phyloP scores from a whole-genome alignment of 2,888 invertebrate genomes.

The Acanthacorydalis orientalis region DNA sequence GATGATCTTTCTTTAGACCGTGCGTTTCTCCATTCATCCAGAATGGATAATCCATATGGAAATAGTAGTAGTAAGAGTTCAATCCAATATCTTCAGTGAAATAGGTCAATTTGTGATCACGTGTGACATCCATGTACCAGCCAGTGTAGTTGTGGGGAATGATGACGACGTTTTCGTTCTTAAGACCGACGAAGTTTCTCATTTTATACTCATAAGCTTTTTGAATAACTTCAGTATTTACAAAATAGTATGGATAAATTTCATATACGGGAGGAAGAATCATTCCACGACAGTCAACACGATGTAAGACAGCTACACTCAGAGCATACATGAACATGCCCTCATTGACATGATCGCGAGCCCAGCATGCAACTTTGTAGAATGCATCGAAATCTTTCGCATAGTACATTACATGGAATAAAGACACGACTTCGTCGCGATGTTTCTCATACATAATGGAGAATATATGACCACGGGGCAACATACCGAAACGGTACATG shows the following conservation, averaged over 20 bases:
- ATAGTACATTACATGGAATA: constrained; percentile 22
- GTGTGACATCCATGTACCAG: constrained; percentile 31
- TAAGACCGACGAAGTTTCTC: constrained; percentile 18
- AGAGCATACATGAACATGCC: constrained; percentile 39
- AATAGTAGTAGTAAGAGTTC: constrained; percentile 43
- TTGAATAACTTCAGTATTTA: constrained; percentile 37
- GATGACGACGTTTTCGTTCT: constrained; percentile 16
- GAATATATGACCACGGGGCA: constrained; percentile 21
- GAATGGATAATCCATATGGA: constrained; percentile 43
- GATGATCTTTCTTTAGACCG: constrained; percentile 23
- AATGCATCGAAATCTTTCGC: constrained; percentile 25
- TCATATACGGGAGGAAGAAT: constrained; percentile 52
- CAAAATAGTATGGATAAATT: constrained; percentile 45
- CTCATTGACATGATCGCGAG: constrained; percentile 25
- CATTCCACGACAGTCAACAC: constrained; percentile 36
- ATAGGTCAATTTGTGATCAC: constrained; percentile 40
- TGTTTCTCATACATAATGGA: constrained; percentile 19
- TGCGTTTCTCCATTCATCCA: constrained; percentile 36
- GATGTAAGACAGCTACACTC: constrained; percentile 39
- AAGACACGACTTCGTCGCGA: constrained; percentile 18
- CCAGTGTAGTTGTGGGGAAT: constrained; percentile 25
- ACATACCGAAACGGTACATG: constrained; percentile 17
- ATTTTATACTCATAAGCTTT: constrained; percentile 28
- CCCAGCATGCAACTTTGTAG: constrained; percentile 24
- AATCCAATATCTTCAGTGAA: constrained; percentile 49